These are phyloP conservation scores for Digitonthophagus gazella DNA, from an alignment of 2,888 invertebrate species.

Conservation along the genomic window DNA sequence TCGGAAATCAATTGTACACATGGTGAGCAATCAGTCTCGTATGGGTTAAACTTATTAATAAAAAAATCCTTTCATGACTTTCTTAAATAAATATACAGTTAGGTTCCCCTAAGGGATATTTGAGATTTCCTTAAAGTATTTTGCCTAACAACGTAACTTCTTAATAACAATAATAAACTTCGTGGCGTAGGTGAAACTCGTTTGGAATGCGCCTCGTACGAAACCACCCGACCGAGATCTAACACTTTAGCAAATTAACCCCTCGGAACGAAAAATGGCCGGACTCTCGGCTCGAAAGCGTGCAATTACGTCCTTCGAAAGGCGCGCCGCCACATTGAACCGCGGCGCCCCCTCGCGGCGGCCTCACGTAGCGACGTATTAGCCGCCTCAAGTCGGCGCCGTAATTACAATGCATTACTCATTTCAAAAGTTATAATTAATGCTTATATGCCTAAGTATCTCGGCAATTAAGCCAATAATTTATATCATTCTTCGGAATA, in stretches of 20 bases:
- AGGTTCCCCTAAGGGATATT: neutral
- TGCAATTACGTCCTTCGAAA: constrained; percentile 12
- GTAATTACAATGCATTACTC: constrained; percentile 41
- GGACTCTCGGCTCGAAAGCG: constrained; percentile 13
- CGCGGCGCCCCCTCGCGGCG: constrained; percentile 22
- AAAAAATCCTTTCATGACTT: too few relatives aligned
- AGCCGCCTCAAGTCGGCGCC: constrained; percentile 35
- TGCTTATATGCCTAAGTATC: constrained; percentile 44
- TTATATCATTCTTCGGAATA: constrained; percentile 46
- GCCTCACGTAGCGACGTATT: constrained; percentile 31
- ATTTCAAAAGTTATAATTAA: constrained; percentile 44
- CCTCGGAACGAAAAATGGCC: neutral
- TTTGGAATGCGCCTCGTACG: neutral
- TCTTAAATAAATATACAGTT: neutral
- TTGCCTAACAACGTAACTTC: neutral
- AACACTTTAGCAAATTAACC: neutral
- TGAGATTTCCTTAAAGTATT: neutral
- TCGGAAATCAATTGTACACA: too few relatives aligned
- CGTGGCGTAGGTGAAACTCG: neutral
- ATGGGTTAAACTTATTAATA: too few relatives aligned
- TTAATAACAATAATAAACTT: neutral
- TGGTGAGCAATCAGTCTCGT: too few relatives aligned
- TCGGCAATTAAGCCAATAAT: constrained; percentile 48
- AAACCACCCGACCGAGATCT: neutral
- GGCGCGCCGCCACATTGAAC: neutral